Evolutionary conservation across 2,113 vertebrate genomes (phyloP), one percentile per base, ranked within the genome.

Genomic region (Nerophis lumbriciformis): DNA sequence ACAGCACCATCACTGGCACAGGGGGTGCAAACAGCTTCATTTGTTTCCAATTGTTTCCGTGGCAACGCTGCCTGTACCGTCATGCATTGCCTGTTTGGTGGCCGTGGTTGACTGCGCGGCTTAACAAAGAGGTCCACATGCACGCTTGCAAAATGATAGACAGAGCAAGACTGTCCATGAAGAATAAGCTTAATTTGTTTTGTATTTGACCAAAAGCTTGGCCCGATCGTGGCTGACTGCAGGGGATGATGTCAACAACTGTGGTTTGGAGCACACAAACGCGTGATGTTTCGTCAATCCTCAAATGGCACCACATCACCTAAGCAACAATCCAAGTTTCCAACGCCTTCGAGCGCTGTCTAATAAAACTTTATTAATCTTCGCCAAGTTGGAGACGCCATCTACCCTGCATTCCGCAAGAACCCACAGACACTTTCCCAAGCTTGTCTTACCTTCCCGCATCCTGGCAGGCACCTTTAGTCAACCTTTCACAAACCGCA

Each of bases 31-130:
- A 70, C 69, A 50, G 47, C 68, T 69, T 68, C 2, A 72, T 65
- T 74, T 74, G 74, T 69, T 81, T 79, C 39, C 61, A 28, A 63
- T 21, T 66, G 76, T 83, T 79, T 71, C 84, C 76, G 70, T 53
- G 21, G 79, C 55, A 80, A 83, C 71, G 9, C 48, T 21, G 19
- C 66, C n/a, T 54, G 62, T 58, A 42, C 45, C 39, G 66, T 67
- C 61, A 45, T 59, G 49, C 48, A 8, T 48, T 53, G 60, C 49
- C 66, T 58, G 61, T 12, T 69, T 56, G 35, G 16, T 11, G 3
- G 47, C 59, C 11, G 9, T 52, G 69, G 72, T 42, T 58, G 66
- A 77, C 66, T 65, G 52, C 51, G 37, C 53, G 14, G 35, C 52
- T 60, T 61, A 52, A 45, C 54, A 56, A 38, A 72, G 45, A 48